Percentiles rank a stretch among this genome's conserved stretches.
Conservation (phyloP, 2,888 invertebrate species). For the Carpatolechia fugitivella region DNA sequence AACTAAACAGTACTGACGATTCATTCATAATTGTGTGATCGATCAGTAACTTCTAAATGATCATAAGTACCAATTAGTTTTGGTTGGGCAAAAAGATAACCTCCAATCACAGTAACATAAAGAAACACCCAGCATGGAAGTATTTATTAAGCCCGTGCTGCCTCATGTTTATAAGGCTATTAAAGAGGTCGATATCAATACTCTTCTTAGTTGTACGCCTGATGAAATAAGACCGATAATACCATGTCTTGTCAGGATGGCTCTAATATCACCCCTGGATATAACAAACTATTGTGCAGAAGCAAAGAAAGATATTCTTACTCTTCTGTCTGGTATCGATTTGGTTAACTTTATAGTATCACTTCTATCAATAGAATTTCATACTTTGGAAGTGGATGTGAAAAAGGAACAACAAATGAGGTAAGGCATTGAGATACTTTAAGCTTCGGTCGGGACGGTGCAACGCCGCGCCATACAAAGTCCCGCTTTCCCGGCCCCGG, state of each 20-base stretch:
- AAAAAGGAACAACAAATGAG: constrained; percentile 94
- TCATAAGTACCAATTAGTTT: too few species aligned
- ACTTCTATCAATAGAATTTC: constrained; percentile 95
- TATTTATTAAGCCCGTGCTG: constrained; percentile 79
- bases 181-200: constrained; percentile 89
- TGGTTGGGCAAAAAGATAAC: too few species aligned
- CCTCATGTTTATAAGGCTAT: constrained; percentile 88
- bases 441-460: too few species aligned
- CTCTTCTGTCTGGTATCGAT: constrained; percentile 94
- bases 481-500: too few species aligned
- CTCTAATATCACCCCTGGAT: constrained; percentile 91
- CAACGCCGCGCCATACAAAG: too few species aligned
- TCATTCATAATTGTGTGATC: too few species aligned
- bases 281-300: constrained; percentile 90
- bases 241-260: constrained; percentile 96
- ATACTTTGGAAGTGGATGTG: constrained; percentile 93
- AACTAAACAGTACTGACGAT: too few species aligned
- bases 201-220: constrained; percentile 85
- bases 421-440: constrained; percentile 51
- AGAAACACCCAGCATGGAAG: too few species aligned
- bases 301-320: constrained; percentile 91
- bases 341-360: constrained; percentile 96
- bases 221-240: constrained; percentile 93
- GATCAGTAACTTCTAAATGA: too few species aligned
- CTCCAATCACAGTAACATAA: too few species aligned